Evolutionary conservation across 2,888 invertebrate genomes (phyloP), one percentile per base, ranked within the genome.

Genomic region (Clivina fossor): DNA sequence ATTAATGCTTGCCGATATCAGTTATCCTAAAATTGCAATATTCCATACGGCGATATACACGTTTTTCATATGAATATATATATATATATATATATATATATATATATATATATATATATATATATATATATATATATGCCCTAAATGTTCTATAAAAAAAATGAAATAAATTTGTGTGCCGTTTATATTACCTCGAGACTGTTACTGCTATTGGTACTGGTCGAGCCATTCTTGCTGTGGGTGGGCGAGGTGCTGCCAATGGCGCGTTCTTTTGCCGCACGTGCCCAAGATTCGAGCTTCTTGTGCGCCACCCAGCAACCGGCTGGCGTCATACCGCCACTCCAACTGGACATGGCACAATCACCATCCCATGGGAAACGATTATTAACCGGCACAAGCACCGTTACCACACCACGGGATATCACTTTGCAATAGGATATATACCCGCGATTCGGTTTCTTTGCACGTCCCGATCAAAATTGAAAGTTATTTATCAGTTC

Each of bases 301-400:
- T 87, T 87, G 72, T 88, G 87, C 19, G 87, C 85, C 59, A 86
- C 83, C 87, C 87, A 88, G 64, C 86, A 85, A 58, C 85, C 83
- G 11, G 86, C 83, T 55, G 86, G 87, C 64, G 86, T 86, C 65
- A 86, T 75, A 55, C 85, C 85, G 72, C 83, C 35, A 72, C 83
- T 22, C n/a, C n/a, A n/a, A 41, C 47, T 33, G 32, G 71, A 71
- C 72, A 73, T 72, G 33, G 22, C 33, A 5, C 9, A 4, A 24
- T 9, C 4, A 24, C 4, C 4, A 24, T 7, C 4, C 26, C 26
- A 9, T 24, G 32, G n/a, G n/a, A n/a, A n/a, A n/a, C n/a, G n/a
- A n/a, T n/a, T n/a, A n/a, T n/a, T 32, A n/a, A 44, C 44, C 44
- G 44, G 18, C 33, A 19, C 30, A 47, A 32, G n/a, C n/a, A 47